Conservation (phyloP, 2,888 invertebrate species). For the Marronus borbonicus region DNA sequence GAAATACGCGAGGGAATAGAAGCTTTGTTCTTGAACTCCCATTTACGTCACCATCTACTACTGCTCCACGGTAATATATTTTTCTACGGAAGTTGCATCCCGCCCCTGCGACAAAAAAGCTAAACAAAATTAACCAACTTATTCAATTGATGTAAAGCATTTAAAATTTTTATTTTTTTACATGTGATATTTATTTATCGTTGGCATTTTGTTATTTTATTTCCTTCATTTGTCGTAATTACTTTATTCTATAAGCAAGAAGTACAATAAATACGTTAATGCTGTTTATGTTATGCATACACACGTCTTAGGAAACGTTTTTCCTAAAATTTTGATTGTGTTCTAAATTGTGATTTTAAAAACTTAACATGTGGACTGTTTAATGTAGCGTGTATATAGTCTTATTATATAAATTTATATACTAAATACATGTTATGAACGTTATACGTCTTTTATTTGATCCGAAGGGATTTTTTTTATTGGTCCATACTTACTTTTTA, state of each 20-base stretch:
- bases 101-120: background rate
- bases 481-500: too few species aligned
- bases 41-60: too few species aligned
- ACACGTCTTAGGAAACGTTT: slow-evolving; percentile 19
- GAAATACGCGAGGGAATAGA: too few species aligned
- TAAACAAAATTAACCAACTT: background rate
- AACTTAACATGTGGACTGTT: slow-evolving; percentile 33
- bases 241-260: background rate
- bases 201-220: background rate
- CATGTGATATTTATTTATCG: background rate
- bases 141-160: slow-evolving; percentile 4
- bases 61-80: slow-evolving; percentile 28
- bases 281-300: background rate
- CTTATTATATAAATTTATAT: slow-evolving; percentile 36
- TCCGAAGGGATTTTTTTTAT: too few species aligned
- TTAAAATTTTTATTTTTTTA: slow-evolving; percentile 13
- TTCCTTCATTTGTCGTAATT: background rate
- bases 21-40: too few species aligned
- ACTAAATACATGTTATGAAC: slow-evolving; percentile 29
- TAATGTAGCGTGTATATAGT: slow-evolving; percentile 26
- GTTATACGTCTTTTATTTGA: background rate
- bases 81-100: slow-evolving; percentile 33
- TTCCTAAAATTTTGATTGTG: slow-evolving; percentile 33
- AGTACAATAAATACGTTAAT: background rate
- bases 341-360: slow-evolving; percentile 40